phyloP scores from a whole-genome alignment of 2,888 invertebrate genomes.

The Phortica okadai region DNA sequence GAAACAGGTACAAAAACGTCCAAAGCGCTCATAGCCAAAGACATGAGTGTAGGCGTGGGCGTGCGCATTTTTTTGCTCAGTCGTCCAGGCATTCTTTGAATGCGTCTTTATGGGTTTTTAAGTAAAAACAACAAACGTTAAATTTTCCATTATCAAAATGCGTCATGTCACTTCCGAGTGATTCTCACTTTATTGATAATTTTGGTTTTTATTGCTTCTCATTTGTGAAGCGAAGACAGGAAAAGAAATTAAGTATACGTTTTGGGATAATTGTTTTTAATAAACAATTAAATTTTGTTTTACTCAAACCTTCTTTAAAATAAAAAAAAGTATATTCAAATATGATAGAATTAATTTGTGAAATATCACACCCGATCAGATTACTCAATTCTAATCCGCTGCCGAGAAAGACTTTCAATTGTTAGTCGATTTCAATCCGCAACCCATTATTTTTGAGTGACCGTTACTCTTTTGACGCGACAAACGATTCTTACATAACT shows the following conservation, averaged over 20 bases:
- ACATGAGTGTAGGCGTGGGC: slow-evolving; percentile 19
- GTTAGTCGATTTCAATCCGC: no score
- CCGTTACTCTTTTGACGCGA: not conserved
- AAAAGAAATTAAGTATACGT: not conserved
- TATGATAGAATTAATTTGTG: no score
- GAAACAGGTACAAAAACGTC: slow-evolving; percentile 23
- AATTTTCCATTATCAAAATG: slow-evolving; percentile 29
- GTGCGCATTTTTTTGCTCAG: slow-evolving; percentile 5
- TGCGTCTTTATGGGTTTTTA: slow-evolving; percentile 21
- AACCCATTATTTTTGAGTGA: not conserved
- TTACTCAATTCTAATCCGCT: no score
- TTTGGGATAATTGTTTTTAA: not conserved
- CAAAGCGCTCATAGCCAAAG: not conserved
- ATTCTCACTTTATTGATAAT: slow-evolving; percentile 34
- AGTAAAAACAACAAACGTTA: slow-evolving; percentile 11
- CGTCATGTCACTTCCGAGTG: slow-evolving; percentile 24
- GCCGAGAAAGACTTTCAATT: no score
- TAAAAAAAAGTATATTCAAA: no score
- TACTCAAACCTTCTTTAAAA: no score
- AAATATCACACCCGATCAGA: no score
- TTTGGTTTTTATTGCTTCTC: slow-evolving; percentile 17
- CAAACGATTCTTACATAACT: slow-evolving; percentile 55
- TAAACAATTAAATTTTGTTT: no score
- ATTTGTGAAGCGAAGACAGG: slow-evolving; percentile 10
- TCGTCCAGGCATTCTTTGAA: slow-evolving; percentile 8